These are phyloP conservation scores for Raja brachyura DNA, from an alignment of 2,113 vertebrate species.

Conservation along the genomic window DNA sequence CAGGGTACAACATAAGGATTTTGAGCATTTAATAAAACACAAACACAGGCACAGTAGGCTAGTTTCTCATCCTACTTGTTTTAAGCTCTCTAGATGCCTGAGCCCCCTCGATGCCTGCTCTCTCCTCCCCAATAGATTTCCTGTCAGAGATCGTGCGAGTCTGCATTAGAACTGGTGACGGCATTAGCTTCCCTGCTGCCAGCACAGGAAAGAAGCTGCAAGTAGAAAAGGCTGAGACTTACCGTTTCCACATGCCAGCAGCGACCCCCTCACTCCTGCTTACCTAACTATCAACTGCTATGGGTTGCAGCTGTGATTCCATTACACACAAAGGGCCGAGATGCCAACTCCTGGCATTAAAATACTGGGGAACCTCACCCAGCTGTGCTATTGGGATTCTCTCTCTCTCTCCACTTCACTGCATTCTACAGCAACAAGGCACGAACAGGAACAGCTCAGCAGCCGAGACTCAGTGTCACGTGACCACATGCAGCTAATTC, in stretches of 20 bases:
- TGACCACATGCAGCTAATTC: neutral
- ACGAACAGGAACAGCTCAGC: constrained; percentile 1
- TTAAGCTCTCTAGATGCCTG: neutral
- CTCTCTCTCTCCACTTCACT: neutral
- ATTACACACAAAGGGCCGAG: neutral
- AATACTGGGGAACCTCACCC: neutral
- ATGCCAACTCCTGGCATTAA: neutral
- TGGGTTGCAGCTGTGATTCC: neutral
- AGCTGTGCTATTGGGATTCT: neutral
- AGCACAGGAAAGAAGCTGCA: constrained; percentile 11
- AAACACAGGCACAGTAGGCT: neutral
- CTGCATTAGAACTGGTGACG: neutral
- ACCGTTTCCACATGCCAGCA: constrained; percentile 13
- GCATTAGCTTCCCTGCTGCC: neutral
- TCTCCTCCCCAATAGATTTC: neutral
- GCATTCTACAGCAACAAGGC: constrained; percentile 3
- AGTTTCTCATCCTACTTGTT: neutral
- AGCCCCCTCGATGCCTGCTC: neutral
- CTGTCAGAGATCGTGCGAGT: neutral
- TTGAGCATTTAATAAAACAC: neutral
- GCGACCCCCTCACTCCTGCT: neutral
- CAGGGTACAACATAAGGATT: neutral
- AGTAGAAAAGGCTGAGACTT: neutral
- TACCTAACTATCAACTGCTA: neutral
- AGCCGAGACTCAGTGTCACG: neutral